Evolutionary conservation across 2,888 invertebrate genomes (phyloP).

Genomic region (Lymantria dispar): DNA sequence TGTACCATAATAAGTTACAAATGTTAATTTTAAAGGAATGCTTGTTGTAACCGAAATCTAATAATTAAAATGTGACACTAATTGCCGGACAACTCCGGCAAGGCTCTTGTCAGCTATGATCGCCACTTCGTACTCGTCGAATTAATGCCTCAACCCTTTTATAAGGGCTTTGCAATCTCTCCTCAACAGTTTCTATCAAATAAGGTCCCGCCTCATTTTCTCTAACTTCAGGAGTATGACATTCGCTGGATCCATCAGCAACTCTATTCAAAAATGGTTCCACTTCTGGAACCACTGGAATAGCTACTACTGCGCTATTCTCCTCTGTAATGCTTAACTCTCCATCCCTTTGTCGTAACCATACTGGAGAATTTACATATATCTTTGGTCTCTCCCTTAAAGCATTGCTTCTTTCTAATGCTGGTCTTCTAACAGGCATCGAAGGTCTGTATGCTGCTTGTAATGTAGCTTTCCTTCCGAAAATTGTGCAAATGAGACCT

Average conservation of each 20-base stretch:
- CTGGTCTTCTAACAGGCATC: slow-evolving; percentile 71
- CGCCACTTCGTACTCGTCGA: slow-evolving; percentile 66
- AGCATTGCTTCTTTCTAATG: slow-evolving; percentile 80
- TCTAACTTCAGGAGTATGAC: slow-evolving; percentile 64
- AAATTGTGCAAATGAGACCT: slow-evolving; percentile 84
- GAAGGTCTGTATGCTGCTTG: slow-evolving; percentile 76
- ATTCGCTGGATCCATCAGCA: slow-evolving; percentile 60
- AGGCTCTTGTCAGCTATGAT: slow-evolving; percentile 77
- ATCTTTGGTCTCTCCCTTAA: slow-evolving; percentile 77
- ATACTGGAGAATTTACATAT: slow-evolving; percentile 84
- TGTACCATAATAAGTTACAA: background rate
- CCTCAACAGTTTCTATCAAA: slow-evolving; percentile 61
- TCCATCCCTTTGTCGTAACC: slow-evolving; percentile 78
- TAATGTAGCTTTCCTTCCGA: slow-evolving; percentile 76
- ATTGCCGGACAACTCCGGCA: slow-evolving; percentile 67
- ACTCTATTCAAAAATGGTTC: slow-evolving; percentile 65
- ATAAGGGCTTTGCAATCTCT: slow-evolving; percentile 69
- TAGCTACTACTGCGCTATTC: slow-evolving; percentile 37
- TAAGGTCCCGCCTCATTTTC: slow-evolving; percentile 65
- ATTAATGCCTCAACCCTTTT: slow-evolving; percentile 70
- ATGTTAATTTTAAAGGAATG: slow-evolving; percentile 22
- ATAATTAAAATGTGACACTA: slow-evolving; percentile 26
- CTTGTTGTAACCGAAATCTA: slow-evolving; percentile 7
- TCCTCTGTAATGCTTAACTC: slow-evolving; percentile 51
- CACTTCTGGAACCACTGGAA: slow-evolving; percentile 50